Percentiles rank a stretch among this genome's conserved stretches.
Conservation (phyloP, 1,140 invertebrate species). For the Platyura marginata region DNA sequence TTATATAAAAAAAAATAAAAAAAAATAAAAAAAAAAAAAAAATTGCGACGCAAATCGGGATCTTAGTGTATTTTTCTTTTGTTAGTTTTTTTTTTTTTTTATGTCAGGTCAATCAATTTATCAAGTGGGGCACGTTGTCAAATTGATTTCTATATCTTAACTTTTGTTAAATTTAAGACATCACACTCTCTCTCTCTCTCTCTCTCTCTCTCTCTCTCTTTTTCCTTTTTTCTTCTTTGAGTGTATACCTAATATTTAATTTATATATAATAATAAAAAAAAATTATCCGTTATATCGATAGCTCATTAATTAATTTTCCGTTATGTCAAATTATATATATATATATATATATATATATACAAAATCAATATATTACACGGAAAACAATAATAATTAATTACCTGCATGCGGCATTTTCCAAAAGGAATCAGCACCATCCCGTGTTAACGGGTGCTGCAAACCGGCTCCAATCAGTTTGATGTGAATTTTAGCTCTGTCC, state of each 20-base stretch:
- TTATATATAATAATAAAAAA: neutral
- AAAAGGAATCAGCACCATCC: constrained; percentile 6
- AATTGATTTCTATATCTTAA: no score
- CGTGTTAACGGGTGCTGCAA: constrained; percentile 6
- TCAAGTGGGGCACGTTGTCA: no score
- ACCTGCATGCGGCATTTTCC: constrained; percentile 7
- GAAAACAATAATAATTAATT: neutral
- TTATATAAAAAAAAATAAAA: neutral
- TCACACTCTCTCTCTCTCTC: no score
- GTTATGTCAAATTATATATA: neutral
- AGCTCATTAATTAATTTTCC: neutral
- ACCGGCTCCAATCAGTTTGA: constrained; percentile 6
- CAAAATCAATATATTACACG: neutral
- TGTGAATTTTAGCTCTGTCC: neutral
- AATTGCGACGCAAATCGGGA: neutral
- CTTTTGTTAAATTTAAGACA: no score
- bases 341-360: neutral
- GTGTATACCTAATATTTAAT: neutral
- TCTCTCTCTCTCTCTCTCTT: neutral
- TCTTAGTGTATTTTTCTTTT: neutral
- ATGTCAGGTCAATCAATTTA: neutral
- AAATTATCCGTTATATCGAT: neutral
- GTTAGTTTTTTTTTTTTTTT: neutral
- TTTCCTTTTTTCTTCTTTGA: neutral
- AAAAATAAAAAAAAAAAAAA: neutral